Percentiles rank a stretch among this genome's conserved stretches.
Conservation (phyloP, 1,140 invertebrate species). For the Caenorhabditis tropicalis region DNA sequence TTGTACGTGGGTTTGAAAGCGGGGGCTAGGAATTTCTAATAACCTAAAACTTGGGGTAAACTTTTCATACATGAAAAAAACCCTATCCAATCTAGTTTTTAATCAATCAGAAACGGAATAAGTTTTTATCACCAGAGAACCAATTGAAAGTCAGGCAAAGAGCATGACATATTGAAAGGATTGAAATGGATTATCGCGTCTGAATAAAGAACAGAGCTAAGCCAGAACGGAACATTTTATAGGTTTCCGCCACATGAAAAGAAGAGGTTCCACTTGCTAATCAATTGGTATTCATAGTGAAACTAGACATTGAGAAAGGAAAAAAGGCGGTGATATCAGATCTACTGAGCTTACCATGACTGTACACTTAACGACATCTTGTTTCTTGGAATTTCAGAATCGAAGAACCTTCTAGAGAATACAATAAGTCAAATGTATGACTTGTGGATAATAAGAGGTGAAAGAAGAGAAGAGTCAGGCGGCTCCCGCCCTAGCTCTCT, state of each 20-base stretch:
- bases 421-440: background rate
- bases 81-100: too few species aligned
- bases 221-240: background rate
- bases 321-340: background rate
- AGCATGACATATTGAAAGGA: too few species aligned
- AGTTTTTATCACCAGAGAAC: too few species aligned
- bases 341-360: background rate
- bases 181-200: background rate
- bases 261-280: background rate
- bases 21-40: background rate
- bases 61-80: too few species aligned
- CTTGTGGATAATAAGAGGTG: slow-evolving; percentile 38
- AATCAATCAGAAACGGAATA: too few species aligned
- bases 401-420: too few species aligned
- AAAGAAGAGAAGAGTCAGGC: slow-evolving; percentile 26
- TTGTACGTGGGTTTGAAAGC: too few species aligned
- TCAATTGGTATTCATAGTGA: background rate
- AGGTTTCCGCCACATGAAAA: background rate
- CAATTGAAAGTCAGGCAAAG: too few species aligned
- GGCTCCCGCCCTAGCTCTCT: background rate
- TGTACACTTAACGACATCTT: slow-evolving; percentile 9
- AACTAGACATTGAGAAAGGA: too few species aligned
- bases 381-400: background rate
- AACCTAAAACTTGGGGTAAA: too few species aligned
- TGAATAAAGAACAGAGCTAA: background rate